Evolutionary conservation across 37 sponge, comb jelly and placozoan genomes (phyloP).

Genomic region (Tethya wilhelma): DNA sequence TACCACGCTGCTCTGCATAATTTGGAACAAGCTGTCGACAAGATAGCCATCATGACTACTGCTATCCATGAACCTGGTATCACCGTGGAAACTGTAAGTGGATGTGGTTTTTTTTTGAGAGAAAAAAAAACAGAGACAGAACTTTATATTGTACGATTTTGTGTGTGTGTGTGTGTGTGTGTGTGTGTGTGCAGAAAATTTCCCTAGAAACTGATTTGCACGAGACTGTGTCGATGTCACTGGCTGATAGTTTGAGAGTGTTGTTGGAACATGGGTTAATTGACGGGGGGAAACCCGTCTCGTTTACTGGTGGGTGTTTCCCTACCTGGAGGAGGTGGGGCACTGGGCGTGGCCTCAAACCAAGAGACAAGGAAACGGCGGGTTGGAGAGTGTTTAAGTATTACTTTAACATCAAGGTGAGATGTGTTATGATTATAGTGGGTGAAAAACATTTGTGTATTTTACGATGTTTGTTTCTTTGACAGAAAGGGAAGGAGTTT

Average conservation of each 20-base stretch:
- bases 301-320: slow-evolving; percentile 18
- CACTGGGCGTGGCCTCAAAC: neutral
- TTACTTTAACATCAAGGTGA: slow-evolving; percentile 59
- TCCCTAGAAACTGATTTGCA: slow-evolving; percentile 58
- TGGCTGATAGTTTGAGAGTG: slow-evolving; percentile 48
- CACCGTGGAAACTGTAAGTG: slow-evolving; percentile 16
- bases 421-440: neutral
- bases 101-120: neutral
- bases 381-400: slow-evolving; percentile 58
- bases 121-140: neutral
- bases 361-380: slow-evolving; percentile 14
- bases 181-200: slow-evolving; percentile 4
- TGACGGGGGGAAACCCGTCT: neutral
- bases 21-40: slow-evolving; percentile 62
- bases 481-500: slow-evolving; percentile 50
- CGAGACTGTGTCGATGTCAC: slow-evolving; percentile 63
- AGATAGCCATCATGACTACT: slow-evolving; percentile 51
- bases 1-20: slow-evolving; percentile 49
- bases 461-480: neutral
- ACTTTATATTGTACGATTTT: neutral
- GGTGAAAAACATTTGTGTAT: neutral
- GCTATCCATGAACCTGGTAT: slow-evolving; percentile 26
- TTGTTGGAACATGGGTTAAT: slow-evolving; percentile 51
- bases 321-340: slow-evolving; percentile 33
- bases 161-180: neutral